Percentiles rank a stretch among this genome's conserved stretches.
Conservation (phyloP, 2,797 vertebrate species). For the Astyanax mexicanus region DNA sequence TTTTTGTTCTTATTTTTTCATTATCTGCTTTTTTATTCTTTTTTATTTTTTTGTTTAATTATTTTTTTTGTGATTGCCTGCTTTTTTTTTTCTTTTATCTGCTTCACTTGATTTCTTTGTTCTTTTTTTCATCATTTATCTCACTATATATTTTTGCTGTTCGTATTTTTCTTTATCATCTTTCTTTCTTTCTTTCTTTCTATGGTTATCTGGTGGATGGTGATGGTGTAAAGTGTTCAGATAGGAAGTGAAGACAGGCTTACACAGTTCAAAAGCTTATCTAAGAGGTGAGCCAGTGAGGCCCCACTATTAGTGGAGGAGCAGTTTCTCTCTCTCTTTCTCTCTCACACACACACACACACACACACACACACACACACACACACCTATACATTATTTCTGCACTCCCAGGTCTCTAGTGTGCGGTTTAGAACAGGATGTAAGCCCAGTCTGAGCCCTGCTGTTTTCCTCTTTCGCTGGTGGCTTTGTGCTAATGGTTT, state of each 20-base stretch:
- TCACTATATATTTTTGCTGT: too few species aligned
- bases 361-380: slow-evolving; percentile 10
- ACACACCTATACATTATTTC: slow-evolving; percentile 36
- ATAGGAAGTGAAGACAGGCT: slow-evolving; percentile 14
- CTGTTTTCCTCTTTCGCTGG: slow-evolving; percentile 27
- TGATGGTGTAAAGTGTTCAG: slow-evolving; percentile 4
- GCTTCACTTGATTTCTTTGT: too few species aligned
- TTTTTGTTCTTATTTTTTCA: too few species aligned
- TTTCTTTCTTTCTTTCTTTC: too few species aligned
- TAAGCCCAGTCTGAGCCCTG: slow-evolving; percentile 16
- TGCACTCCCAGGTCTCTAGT: slow-evolving; percentile 48
- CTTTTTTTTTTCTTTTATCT: too few species aligned
- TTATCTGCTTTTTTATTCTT: too few species aligned
- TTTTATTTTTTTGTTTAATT: too few species aligned
- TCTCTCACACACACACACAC: not conserved
- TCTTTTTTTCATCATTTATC: too few species aligned
- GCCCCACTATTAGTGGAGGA: slow-evolving; percentile 6
- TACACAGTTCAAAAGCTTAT: slow-evolving; percentile 42
- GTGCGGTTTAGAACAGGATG: slow-evolving; percentile 57
- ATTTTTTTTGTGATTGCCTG: too few species aligned
- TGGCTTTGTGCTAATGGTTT: not conserved
- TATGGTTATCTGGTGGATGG: too few species aligned
- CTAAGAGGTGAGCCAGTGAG: not conserved
- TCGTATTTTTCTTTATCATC: too few species aligned
- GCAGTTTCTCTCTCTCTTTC: not conserved